phyloP scores from a whole-genome alignment of 2,113 vertebrate species.

The Bos javanicus region DNA sequence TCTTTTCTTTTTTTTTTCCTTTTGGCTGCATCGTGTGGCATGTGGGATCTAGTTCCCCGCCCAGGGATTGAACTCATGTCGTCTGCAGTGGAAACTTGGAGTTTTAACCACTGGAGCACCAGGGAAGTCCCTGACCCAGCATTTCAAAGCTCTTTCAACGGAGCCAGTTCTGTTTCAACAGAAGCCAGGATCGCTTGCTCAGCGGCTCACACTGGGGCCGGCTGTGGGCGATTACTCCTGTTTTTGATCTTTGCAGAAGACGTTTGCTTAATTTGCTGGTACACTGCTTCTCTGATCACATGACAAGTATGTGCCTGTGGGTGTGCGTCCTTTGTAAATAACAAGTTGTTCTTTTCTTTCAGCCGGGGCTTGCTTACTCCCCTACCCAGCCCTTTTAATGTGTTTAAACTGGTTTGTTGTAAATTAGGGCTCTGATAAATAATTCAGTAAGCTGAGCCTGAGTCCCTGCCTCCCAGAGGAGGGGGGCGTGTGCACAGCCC shows the following conservation, averaged over 20 bases:
- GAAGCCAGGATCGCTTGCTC: neutral
- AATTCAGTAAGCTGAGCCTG: neutral
- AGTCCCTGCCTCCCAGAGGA: neutral
- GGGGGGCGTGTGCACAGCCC: accelerated
- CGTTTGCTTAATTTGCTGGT: neutral
- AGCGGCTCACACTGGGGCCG: neutral
- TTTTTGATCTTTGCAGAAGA: neutral
- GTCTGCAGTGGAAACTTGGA: neutral
- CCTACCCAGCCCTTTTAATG: neutral
- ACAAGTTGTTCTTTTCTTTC: conserved; percentile 6
- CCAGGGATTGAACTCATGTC: neutral
- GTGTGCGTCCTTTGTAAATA: neutral
- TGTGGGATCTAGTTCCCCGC: neutral
- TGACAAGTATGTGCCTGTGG: neutral
- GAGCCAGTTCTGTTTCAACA: neutral
- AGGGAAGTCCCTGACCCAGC: neutral
- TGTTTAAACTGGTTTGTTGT: conserved; percentile 6
- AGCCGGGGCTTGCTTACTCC: neutral
- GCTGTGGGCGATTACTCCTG: neutral
- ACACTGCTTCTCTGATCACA: neutral
- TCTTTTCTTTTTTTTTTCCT: neutral
- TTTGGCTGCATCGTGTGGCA: neutral
- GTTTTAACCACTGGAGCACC: neutral
- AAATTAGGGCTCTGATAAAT: conserved; percentile 4
- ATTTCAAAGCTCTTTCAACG: neutral